Percentiles rank a stretch among this genome's conserved stretches.
phyloP scores from a whole-genome alignment of 1,140 invertebrate species.

The Formica exsecta region DNA sequence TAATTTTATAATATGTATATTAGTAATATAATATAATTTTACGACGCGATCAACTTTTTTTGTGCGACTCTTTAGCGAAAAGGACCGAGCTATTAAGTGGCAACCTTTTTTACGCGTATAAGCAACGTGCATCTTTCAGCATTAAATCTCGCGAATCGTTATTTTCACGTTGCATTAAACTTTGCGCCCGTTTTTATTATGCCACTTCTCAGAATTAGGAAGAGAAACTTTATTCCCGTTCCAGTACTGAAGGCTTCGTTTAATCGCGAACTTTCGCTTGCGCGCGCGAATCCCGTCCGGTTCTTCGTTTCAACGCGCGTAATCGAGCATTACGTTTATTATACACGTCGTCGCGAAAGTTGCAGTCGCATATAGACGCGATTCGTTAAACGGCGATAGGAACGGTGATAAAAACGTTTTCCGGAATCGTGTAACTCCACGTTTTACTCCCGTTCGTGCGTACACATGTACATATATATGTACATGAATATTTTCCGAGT shows the following conservation, averaged over 20 bases:
- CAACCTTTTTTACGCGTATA: slow-evolving; percentile 6
- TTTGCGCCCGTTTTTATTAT: background rate
- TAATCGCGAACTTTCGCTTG: slow-evolving; percentile 48
- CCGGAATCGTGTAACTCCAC: slow-evolving; percentile 21
- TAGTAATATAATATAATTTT: background rate
- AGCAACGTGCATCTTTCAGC: background rate
- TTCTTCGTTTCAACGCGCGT: slow-evolving; percentile 26
- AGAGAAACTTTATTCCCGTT: slow-evolving; percentile 15
- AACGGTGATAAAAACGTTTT: slow-evolving; percentile 15
- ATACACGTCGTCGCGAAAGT: slow-evolving; percentile 24
- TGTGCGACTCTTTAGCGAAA: background rate
- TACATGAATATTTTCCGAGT: slow-evolving; percentile 27
- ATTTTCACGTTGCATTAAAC: slow-evolving; percentile 30
- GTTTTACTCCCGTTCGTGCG: too few species aligned
- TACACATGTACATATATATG: too few species aligned
- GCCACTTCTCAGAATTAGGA: background rate
- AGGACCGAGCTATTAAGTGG: background rate
- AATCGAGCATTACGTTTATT: slow-evolving; percentile 16
- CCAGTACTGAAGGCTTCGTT: background rate
- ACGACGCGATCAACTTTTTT: slow-evolving; percentile 16
- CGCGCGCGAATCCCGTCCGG: slow-evolving; percentile 13
- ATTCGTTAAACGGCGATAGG: slow-evolving; percentile 15
- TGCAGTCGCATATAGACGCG: background rate
- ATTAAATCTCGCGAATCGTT: slow-evolving; percentile 24
- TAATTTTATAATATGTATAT: background rate